A percentile compares a stretch with the other conserved stretches of the same genome.
Conservation (phyloP, 2,888 invertebrate genomes). For the Drosophila subsilvestris region DNA sequence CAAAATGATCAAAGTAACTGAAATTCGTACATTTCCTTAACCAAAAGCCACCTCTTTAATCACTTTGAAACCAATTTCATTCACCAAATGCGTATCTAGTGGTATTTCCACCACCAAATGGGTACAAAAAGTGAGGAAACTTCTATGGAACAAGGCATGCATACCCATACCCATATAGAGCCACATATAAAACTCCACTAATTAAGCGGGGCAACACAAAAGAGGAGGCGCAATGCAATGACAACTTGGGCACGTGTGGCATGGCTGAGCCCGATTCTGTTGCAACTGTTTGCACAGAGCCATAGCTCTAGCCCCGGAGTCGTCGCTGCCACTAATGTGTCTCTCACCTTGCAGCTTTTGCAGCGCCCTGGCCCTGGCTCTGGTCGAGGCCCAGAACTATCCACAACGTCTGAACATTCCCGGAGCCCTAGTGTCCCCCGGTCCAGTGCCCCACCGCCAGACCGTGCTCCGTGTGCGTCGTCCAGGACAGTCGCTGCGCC, state of each 20-base stretch:
- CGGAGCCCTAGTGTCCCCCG: slow-evolving; percentile 85
- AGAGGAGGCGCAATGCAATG: slow-evolving; percentile 8
- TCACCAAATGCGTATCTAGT: neutral
- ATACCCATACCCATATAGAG: too few species aligned
- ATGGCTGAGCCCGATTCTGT: slow-evolving; percentile 10
- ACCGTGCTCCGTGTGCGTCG: slow-evolving; percentile 82
- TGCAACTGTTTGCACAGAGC: slow-evolving; percentile 13
- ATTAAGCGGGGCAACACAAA: slow-evolving; percentile 28
- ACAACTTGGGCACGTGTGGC: slow-evolving; percentile 43
- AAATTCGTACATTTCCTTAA: neutral
- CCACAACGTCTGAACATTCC: slow-evolving; percentile 89
- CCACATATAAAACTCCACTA: slow-evolving; percentile 12
- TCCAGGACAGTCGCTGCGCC: slow-evolving; percentile 84
- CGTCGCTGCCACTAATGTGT: slow-evolving; percentile 11
- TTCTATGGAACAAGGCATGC: slow-evolving; percentile 29
- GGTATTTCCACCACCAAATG: neutral
- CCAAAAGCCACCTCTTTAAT: neutral
- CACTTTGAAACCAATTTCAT: neutral
- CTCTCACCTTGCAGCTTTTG: slow-evolving; percentile 56
- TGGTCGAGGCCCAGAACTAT: slow-evolving; percentile 85
- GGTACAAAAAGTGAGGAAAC: slow-evolving; percentile 1
- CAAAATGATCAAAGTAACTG: neutral
- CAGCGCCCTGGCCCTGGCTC: slow-evolving; percentile 56
- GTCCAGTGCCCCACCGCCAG: slow-evolving; percentile 77
- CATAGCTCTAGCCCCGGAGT: slow-evolving; percentile 6